Evolutionary conservation across 2,888 invertebrate genomes (phyloP).

Genomic region (Protophormia terraenovae): DNA sequence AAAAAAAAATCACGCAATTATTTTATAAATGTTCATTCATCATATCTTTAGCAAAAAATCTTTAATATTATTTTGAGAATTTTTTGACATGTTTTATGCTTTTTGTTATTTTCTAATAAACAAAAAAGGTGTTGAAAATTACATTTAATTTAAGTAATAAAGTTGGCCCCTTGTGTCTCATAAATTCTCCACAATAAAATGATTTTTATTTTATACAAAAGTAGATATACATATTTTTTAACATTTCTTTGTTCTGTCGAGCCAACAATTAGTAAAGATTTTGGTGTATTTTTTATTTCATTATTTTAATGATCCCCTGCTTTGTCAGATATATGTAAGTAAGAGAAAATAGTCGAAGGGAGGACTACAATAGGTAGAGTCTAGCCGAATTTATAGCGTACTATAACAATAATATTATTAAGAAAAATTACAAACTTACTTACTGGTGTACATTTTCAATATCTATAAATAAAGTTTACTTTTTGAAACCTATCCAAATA

Average conservation of each 20-base stretch:
- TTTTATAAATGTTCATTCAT: conserved; percentile 1
- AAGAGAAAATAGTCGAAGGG: neutral
- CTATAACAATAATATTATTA: neutral
- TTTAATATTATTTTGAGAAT: neutral
- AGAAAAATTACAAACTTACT: too few relatives aligned
- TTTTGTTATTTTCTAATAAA: conserved; percentile 65
- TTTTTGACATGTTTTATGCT: conserved; percentile 3
- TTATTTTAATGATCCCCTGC: conserved; percentile 24
- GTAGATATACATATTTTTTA: too few relatives aligned
- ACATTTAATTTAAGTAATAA: conserved; percentile 49
- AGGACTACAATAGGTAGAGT: neutral
- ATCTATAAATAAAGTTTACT: too few relatives aligned
- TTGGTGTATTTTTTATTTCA: neutral
- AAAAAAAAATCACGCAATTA: conserved; percentile 31
- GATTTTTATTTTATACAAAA: conserved; percentile 10
- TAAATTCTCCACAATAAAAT: conserved; percentile 13
- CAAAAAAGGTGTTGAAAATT: conserved; percentile 48
- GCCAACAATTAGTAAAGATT: conserved; percentile 39
- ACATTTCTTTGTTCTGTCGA: neutral
- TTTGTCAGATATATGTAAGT: neutral
- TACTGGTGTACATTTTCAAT: too few relatives aligned
- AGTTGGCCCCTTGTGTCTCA: conserved; percentile 9
- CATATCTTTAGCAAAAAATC: conserved; percentile 26
- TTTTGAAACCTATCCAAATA: too few relatives aligned
- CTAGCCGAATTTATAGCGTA: neutral